Percentiles rank a stretch among this genome's conserved stretches.
Conservation (phyloP, 1,140 invertebrate species). For the Drosophila burlai region DNA sequence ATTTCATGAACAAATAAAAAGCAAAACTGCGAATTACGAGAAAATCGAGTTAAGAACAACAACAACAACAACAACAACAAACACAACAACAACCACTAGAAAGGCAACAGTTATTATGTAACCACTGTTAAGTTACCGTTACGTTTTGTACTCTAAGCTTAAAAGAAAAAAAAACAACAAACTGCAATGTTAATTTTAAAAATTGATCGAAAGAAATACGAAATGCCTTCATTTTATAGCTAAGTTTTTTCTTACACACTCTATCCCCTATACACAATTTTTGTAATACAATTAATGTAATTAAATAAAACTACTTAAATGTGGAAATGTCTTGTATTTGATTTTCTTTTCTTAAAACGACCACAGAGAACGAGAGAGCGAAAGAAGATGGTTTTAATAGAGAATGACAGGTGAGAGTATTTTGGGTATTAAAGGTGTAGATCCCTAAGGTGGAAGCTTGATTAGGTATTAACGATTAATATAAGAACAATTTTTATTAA, state of each 20-base stretch:
- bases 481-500: no score
- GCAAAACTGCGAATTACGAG: constrained; percentile 35
- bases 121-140: constrained; percentile 76
- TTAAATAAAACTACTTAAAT: constrained; percentile 77
- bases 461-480: no score
- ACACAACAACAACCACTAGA: constrained; percentile 17
- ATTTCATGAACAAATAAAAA: constrained; percentile 74
- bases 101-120: constrained; percentile 73
- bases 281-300: constrained; percentile 79
- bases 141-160: constrained; percentile 76
- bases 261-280: constrained; percentile 51
- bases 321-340: constrained; percentile 30
- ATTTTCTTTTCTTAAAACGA: constrained; percentile 3
- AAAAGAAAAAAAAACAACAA: constrained; percentile 21
- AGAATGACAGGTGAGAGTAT: constrained; percentile 30
- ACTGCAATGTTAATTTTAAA: constrained; percentile 77
- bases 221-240: constrained; percentile 56
- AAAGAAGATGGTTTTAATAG: constrained; percentile 12
- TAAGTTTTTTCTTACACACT: constrained; percentile 55
- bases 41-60: constrained; percentile 26
- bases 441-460: background rate
- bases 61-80: constrained; percentile 1
- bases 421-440: constrained; percentile 5
- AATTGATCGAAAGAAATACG: constrained; percentile 54
- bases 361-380: background rate